Percentiles rank a stretch among this genome's conserved stretches.
phyloP scores from a whole-genome alignment of 2,797 vertebrate species.

The Esox lucius region DNA sequence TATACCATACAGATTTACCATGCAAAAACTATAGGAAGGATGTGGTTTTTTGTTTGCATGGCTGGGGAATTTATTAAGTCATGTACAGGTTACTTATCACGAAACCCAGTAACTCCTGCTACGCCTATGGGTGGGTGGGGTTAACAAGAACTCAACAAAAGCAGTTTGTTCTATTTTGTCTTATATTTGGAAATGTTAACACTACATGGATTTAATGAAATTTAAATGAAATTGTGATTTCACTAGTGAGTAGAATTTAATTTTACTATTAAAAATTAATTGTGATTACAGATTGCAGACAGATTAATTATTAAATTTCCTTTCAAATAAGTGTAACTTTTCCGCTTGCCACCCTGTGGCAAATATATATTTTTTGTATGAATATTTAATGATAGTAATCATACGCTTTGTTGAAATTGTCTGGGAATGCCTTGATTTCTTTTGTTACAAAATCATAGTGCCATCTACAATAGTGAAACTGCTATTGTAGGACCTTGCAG shows the following conservation, averaged over 20 bases:
- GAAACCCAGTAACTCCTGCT: no score
- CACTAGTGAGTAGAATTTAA: not conserved
- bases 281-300: not conserved
- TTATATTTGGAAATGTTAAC: no score
- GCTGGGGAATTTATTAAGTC: no score
- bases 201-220: not conserved
- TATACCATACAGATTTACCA: no score
- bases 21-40: no score
- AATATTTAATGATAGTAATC: not conserved
- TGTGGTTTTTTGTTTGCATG: no score
- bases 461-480: not conserved
- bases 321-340: not conserved
- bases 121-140: no score
- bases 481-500: not conserved
- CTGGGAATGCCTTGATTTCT: not conserved
- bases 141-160: no score
- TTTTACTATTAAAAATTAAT: not conserved
- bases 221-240: not conserved
- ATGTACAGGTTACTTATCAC: no score
- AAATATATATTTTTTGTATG: not conserved
- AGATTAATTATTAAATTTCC: not conserved
- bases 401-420: not conserved
- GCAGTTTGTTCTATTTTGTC: no score
- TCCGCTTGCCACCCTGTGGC: not conserved
- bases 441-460: slow-evolving; percentile 1